Evolutionary conservation across 2,113 vertebrate genomes (phyloP).

Genomic region (Labeo catla): DNA sequence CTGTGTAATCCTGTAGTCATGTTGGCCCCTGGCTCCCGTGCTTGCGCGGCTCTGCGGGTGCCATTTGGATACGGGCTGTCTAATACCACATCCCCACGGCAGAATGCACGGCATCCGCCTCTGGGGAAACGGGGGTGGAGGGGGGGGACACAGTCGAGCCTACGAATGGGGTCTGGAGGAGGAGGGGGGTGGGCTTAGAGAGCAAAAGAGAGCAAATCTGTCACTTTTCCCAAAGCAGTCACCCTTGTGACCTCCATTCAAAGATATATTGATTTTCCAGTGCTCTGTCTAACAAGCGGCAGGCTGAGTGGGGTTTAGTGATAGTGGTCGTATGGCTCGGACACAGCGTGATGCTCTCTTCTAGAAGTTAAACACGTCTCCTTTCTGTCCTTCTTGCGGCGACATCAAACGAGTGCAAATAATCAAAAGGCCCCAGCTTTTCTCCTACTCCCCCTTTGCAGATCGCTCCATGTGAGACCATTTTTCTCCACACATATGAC

Average conservation of each 20-base stretch:
- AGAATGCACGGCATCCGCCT: constrained; percentile 79
- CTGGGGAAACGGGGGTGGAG: constrained; percentile 12
- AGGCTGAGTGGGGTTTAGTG: constrained; percentile 45
- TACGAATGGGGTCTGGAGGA: constrained; percentile 61
- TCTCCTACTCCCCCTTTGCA: constrained; percentile 29
- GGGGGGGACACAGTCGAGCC: constrained; percentile 12
- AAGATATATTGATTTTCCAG: constrained; percentile 82
- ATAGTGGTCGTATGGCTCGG: constrained; percentile 60
- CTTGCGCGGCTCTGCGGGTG: constrained; percentile 60
- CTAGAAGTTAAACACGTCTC: constrained; percentile 60
- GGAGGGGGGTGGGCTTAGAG: constrained; percentile 75
- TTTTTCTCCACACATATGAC: constrained; percentile 27
- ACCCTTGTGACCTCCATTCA: constrained; percentile 86
- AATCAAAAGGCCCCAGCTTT: constrained; percentile 50
- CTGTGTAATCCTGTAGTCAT: constrained; percentile 54
- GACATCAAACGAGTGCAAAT: constrained; percentile 59
- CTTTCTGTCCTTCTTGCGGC: constrained; percentile 33
- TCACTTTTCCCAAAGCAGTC: constrained; percentile 83
- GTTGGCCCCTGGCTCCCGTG: constrained; percentile 48
- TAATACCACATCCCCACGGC: constrained; percentile 78
- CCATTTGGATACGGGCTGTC: constrained; percentile 74
- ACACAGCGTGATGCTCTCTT: constrained; percentile 66
- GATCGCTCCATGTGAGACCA: constrained; percentile 28
- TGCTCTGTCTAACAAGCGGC: constrained; percentile 68
- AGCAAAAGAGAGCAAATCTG: constrained; percentile 85